Evolutionary conservation across 2,797 vertebrate species (phyloP).

Genomic region (Scomberomorus guttatus): DNA sequence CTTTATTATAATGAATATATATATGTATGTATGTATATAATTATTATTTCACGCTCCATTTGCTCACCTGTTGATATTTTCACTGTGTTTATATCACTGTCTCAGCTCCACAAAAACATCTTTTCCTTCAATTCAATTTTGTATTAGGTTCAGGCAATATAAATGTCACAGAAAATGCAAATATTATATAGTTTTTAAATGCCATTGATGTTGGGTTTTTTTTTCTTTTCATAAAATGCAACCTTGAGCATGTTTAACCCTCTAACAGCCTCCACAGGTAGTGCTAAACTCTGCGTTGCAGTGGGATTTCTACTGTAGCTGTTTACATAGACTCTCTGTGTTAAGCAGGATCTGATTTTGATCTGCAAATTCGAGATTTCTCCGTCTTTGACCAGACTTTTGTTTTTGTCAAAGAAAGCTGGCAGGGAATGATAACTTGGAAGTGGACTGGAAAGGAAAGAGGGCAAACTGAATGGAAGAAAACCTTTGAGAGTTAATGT

Average conservation of each 20-base stretch:
- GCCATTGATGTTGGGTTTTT: neutral
- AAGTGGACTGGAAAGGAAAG: constrained; percentile 44
- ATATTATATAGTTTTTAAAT: neutral
- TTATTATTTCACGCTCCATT: neutral
- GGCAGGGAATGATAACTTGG: constrained; percentile 44
- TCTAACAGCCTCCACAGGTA: constrained; percentile 15
- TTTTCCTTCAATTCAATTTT: neutral
- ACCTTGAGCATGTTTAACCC: neutral
- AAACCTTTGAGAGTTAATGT: constrained; percentile 73
- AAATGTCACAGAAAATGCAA: neutral
- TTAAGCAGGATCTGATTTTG: neutral
- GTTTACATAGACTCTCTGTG: neutral
- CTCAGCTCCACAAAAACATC: neutral
- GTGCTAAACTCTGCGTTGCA: neutral
- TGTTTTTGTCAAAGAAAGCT: constrained; percentile 51
- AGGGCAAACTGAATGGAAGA: constrained; percentile 52
- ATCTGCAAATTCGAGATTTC: constrained; percentile 1
- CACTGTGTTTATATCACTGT: neutral
- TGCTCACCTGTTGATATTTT: constrained; percentile 24
- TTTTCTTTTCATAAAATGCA: neutral
- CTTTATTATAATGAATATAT: neutral
- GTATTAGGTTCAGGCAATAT: neutral
- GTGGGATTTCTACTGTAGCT: neutral
- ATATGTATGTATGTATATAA: too few relatives aligned
- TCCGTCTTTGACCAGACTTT: constrained; percentile 20